phyloP scores from a whole-genome alignment of 2,113 vertebrate genomes.

The Cnemophilus loriae region DNA sequence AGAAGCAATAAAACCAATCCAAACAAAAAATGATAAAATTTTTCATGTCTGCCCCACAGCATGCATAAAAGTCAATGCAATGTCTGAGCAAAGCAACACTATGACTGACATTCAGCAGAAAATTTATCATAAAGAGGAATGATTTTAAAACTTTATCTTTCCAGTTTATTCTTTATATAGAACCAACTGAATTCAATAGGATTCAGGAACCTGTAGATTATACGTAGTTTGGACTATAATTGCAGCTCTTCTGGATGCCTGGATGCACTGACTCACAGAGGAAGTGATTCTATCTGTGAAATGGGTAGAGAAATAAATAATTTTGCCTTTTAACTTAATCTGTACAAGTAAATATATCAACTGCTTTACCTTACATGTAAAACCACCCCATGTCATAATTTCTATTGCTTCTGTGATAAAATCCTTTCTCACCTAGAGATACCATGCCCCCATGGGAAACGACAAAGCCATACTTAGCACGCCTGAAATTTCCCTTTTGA shows the following conservation, averaged over 20 bases:
- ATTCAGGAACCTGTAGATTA: not conserved
- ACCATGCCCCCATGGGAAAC: not conserved
- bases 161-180: not conserved
- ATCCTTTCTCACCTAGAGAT: not conserved
- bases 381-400: not conserved
- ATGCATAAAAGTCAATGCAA: not conserved
- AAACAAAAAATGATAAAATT: not conserved
- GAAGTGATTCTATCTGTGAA: not conserved
- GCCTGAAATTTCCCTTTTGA: not conserved
- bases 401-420: not conserved
- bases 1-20: not conserved
- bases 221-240: not conserved
- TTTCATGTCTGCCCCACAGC: not conserved
- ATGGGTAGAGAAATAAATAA: not conserved
- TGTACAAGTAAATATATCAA: not conserved
- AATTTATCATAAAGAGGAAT: not conserved
- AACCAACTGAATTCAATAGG: not conserved
- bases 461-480: not conserved
- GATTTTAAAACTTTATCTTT: not conserved
- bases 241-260: not conserved
- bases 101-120: not conserved
- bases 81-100: not conserved
- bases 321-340: not conserved
- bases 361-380: not conserved
- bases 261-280: not conserved